Evolutionary conservation across 1,140 invertebrate genomes (phyloP).

Genomic region (Teleopsis dalmanni): DNA sequence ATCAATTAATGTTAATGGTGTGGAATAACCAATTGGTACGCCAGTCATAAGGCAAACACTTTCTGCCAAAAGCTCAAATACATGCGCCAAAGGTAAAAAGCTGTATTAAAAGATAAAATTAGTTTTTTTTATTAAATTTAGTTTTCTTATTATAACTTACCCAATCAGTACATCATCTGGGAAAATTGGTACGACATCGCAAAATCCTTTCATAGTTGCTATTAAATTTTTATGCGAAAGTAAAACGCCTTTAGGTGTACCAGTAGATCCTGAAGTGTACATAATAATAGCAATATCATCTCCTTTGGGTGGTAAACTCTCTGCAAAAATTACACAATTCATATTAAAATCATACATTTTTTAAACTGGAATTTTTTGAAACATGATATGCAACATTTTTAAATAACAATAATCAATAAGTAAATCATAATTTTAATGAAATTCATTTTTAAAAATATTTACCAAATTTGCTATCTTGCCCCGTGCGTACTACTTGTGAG

Average conservation of each 20-base stretch:
- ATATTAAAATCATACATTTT: neutral
- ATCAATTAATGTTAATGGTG: conserved; percentile 90
- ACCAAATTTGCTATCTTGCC: conserved; percentile 42
- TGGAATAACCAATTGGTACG: conserved; percentile 93
- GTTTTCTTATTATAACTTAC: conserved; percentile 7
- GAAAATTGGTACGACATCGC: conserved; percentile 64
- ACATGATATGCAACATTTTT: no score
- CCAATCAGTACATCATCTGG: conserved; percentile 82
- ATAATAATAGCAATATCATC: conserved; percentile 87
- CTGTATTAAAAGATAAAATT: conserved; percentile 6
- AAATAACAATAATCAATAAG: conserved; percentile 3
- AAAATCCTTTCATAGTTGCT: conserved; percentile 79
- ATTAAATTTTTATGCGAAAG: conserved; percentile 89
- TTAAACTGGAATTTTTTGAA: no score
- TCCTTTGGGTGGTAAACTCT: conserved; percentile 52
- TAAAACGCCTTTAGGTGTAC: conserved; percentile 79
- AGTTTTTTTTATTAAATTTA: neutral
- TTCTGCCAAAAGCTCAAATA: conserved; percentile 85
- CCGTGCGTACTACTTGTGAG: conserved; percentile 48
- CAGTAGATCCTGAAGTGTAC: conserved; percentile 94
- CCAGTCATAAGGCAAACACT: conserved; percentile 69
- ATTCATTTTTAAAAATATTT: neutral
- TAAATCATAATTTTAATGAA: neutral
- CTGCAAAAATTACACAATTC: conserved; percentile 42
- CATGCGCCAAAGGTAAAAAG: conserved; percentile 94